Evolutionary conservation across 2,888 invertebrate genomes (phyloP).

Genomic region (Stictocephala bisonia): DNA sequence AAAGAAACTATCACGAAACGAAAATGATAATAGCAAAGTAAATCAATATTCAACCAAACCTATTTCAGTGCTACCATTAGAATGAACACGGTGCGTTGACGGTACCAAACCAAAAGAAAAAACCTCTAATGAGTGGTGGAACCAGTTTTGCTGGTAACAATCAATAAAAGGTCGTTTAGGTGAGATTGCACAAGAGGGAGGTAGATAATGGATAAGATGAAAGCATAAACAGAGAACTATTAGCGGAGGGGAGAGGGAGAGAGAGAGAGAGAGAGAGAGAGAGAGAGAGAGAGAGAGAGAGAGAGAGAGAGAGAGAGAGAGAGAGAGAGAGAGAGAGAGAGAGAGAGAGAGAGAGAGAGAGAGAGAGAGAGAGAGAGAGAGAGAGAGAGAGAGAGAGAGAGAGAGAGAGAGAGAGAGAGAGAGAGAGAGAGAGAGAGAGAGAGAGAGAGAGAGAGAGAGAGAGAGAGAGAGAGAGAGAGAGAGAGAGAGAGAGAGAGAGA

Average conservation of each 20-base stretch:
- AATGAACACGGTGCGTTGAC: too few species aligned
- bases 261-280: slow-evolving; percentile 44
- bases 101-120: too few species aligned
- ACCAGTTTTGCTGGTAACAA: slow-evolving; percentile 9
- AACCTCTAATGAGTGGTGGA: not conserved
- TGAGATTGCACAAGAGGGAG: slow-evolving; percentile 9
- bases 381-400: slow-evolving; percentile 42
- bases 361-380: slow-evolving; percentile 25
- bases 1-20: too few species aligned
- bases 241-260: slow-evolving; percentile 29
- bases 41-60: too few species aligned
- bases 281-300: slow-evolving; percentile 50
- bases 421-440: slow-evolving; percentile 43
- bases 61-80: too few species aligned
- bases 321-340: slow-evolving; percentile 44
- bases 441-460: slow-evolving; percentile 35
- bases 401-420: slow-evolving; percentile 34
- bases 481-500: slow-evolving; percentile 27
- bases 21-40: too few species aligned
- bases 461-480: slow-evolving; percentile 44
- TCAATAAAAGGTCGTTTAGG: slow-evolving; percentile 29
- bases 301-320: slow-evolving; percentile 48
- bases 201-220: slow-evolving; percentile 29
- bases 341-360: slow-evolving; percentile 7
- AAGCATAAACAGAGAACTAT: slow-evolving; percentile 32